Evolutionary conservation across 2,797 vertebrate species (phyloP), one percentile per base, ranked within the genome.

Genomic region (Menidia menidia): DNA sequence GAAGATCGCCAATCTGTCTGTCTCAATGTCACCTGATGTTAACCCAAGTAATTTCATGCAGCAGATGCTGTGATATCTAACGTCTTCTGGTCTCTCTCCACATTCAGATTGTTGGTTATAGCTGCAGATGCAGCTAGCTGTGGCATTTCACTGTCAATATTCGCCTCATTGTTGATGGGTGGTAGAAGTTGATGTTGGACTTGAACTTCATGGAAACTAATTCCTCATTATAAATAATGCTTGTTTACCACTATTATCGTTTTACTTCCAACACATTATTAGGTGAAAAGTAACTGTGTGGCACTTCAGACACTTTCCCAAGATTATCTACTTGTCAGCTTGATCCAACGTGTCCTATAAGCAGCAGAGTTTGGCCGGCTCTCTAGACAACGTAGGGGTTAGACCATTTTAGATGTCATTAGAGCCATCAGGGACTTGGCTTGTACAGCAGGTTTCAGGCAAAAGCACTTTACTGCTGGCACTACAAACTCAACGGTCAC

Each of bases 321-420:
- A 82, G 72, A 82, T 91, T 68, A 79, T 69, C 45, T 63, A 39
- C 71, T 67, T 59, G 53, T 78, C 77, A 71, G 72, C 51, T 71
- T 86, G 76, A 81, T 85, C 45, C 72, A 75, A 56, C 60, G 60
- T 71, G 75, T 63, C 67, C 48, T 80, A 61, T 88, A 73, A 79
- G 61, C 71, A 75, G 61, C 71, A 75, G 62, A 58, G 64, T 77
- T 78, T 74, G 78, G 65, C 81, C 61, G 79, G 60, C 51, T 82
- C 77, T 80, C 67, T 86, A 66, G 82, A 80, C 85, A 33, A 70
- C 83, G 75, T 60, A 50, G 53, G 60, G 78, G 68, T 88, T 69
- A 85, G 67, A 72, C 73, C 69, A 76, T 83, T 83, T 83, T 68
- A 77, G 73, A 89, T 78, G 74, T 78, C 77, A 81, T 73, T 68